Conservation (phyloP, 2,888 invertebrate species). For the Papilio gigon region DNA sequence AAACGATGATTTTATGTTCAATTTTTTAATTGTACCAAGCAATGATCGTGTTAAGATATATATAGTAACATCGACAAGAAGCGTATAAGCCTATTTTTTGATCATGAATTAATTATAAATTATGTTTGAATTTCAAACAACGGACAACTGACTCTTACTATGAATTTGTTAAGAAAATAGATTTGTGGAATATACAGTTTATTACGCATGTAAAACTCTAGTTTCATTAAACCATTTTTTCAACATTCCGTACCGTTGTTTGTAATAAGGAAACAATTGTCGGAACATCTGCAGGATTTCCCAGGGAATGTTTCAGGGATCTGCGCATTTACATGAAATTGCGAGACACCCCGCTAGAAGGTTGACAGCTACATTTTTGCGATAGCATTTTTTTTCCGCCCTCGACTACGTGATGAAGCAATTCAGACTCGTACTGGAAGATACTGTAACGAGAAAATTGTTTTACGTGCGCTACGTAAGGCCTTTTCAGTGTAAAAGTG, state of each 20-base stretch:
- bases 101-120: no score
- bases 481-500: slow-evolving; percentile 34
- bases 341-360: slow-evolving; percentile 29
- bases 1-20: no score
- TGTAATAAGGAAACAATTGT: slow-evolving; percentile 25
- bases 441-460: slow-evolving; percentile 37
- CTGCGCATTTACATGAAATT: slow-evolving; percentile 40
- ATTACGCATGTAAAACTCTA: background rate
- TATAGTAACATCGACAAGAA: no score
- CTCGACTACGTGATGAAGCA: slow-evolving; percentile 39
- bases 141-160: no score
- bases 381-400: slow-evolving; percentile 27
- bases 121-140: no score
- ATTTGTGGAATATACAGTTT: background rate
- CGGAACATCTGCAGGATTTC: slow-evolving; percentile 36
- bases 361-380: slow-evolving; percentile 36
- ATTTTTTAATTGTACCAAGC: no score
- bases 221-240: slow-evolving; percentile 11
- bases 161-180: background rate
- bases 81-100: no score
- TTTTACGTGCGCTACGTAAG: slow-evolving; percentile 35
- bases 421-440: slow-evolving; percentile 32
- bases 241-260: background rate
- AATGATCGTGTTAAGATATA: no score
- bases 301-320: slow-evolving; percentile 18